Base-by-base conservation (phyloP, 2,888 invertebrate genomes). In the Mesoligia furuncula region DNA sequence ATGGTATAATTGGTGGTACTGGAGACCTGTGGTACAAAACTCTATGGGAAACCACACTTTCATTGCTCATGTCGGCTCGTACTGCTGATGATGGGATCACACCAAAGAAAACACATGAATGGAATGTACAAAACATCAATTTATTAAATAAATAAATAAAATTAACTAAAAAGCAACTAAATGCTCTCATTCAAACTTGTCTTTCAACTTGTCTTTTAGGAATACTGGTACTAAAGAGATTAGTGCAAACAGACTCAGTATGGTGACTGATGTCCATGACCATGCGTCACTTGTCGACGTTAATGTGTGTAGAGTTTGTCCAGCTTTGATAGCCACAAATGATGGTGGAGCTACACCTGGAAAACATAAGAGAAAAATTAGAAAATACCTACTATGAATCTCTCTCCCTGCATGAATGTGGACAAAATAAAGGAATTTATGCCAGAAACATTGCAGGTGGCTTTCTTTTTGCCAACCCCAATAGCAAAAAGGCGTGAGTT, bases 281-380 rank as follows among this genome's bases (percentile, higher is more conserved):
- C 99, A 98, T 1, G 99, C 98, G 88, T 98, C 98, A 88, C 98
- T 98, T 1, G 98, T 98, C 7, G 99, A 98, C 1, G 99, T 98
- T 95, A 99, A 97, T 87, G 99, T 98, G 91, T 99, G 98, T 67
- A 99, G 96, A 0, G 99, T 99, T 93, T 99, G 99, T 24, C 99
- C 99, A 20, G 99, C 99, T 97, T 99, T 99, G 89, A 99, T 99
- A 20, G 99, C 99, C 45, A 99, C 98, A 93, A 99, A 98, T 0
- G 99, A 99, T 8, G 99, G 99, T 67, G 99, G 99, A 0, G 99
- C 99, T 20, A 99, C 99, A 85, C 99, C 99, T 98, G 91, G 11
- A 71, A 77, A 68, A 71, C 11, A 71, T 59, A 24, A 8, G n/a
- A 57, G 0, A 8, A 15, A 15, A 20, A 6, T 36, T 0, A 39